Percentiles rank a stretch among this genome's conserved stretches.
These are phyloP conservation scores for Goniozus legneri DNA, from an alignment of 1,140 invertebrate genomes.

Conservation along the genomic window DNA sequence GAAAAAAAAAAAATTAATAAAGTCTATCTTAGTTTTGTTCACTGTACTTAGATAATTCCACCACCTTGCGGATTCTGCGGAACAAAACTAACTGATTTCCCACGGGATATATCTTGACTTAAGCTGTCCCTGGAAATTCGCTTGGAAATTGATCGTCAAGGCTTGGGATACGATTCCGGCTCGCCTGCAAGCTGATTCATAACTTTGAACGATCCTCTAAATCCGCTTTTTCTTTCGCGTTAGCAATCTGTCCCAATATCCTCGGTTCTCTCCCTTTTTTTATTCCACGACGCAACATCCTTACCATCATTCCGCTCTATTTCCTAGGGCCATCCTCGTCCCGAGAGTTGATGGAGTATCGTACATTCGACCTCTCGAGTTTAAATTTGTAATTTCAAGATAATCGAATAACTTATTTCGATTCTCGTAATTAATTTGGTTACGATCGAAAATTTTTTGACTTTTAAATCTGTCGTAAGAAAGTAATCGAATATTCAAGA, in stretches of 20 bases:
- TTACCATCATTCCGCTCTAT: not conserved
- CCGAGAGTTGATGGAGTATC: no score
- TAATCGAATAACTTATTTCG: no score
- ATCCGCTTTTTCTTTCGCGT: not conserved
- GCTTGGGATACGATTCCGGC: conserved; percentile 22
- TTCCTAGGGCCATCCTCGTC: not conserved
- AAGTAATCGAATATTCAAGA: no score
- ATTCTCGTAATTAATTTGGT: no score
- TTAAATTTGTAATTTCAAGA: no score
- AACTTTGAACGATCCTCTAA: conserved; percentile 9
- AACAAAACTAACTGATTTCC: conserved; percentile 34
- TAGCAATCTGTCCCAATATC: not conserved
- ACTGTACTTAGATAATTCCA: no score
- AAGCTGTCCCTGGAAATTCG: conserved; percentile 19
- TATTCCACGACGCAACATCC: not conserved
- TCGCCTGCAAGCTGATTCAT: conserved; percentile 7
- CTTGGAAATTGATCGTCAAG: conserved; percentile 26
- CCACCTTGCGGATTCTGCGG: conserved; percentile 20
- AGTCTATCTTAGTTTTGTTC: no score
- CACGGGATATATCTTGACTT: conserved; percentile 29
- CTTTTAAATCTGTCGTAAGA: no score
- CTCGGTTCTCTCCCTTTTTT: not conserved
- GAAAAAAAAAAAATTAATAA: no score
- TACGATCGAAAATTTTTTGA: no score
- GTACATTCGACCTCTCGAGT: no score